Conservation (phyloP, 2,113 vertebrate species). For the Neolamprologus modestus region DNA sequence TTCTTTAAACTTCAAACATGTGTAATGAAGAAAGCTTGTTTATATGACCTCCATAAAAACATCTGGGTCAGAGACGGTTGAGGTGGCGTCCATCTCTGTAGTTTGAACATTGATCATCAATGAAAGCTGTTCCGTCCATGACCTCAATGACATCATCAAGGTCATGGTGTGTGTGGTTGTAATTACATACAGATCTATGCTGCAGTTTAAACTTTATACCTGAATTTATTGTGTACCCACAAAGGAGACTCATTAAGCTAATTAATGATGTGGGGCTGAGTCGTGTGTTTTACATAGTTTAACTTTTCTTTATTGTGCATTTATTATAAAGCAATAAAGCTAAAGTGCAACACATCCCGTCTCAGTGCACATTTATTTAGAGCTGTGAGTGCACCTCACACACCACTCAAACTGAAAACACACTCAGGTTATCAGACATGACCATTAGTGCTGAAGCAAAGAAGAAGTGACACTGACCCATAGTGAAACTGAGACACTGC, state of each 20-base stretch:
- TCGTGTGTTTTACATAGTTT: not conserved
- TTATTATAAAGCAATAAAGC: not conserved
- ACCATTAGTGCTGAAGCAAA: not conserved
- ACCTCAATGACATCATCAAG: not conserved
- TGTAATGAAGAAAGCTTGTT: not conserved
- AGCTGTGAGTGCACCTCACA: rapidly evolving
- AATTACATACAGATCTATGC: not conserved
- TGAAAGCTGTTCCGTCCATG: not conserved
- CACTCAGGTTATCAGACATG: not conserved
- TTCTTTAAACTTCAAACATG: not conserved
- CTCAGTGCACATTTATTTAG: not conserved
- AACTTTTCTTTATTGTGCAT: not conserved
- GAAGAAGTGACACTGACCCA: not conserved
- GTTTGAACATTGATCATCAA: rapidly evolving
- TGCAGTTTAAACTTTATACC: not conserved
- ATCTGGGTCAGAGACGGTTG: rapidly evolving
- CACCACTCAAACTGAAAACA: not conserved
- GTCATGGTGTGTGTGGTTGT: not conserved
- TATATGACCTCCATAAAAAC: not conserved
- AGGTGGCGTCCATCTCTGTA: not conserved
- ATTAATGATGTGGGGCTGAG: not conserved
- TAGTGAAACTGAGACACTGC: not conserved
- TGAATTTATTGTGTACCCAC: not conserved
- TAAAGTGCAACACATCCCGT: not conserved
- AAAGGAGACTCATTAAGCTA: not conserved